Evolutionary conservation across 2,888 invertebrate species (phyloP).

Genomic region (Drosophila monieri): DNA sequence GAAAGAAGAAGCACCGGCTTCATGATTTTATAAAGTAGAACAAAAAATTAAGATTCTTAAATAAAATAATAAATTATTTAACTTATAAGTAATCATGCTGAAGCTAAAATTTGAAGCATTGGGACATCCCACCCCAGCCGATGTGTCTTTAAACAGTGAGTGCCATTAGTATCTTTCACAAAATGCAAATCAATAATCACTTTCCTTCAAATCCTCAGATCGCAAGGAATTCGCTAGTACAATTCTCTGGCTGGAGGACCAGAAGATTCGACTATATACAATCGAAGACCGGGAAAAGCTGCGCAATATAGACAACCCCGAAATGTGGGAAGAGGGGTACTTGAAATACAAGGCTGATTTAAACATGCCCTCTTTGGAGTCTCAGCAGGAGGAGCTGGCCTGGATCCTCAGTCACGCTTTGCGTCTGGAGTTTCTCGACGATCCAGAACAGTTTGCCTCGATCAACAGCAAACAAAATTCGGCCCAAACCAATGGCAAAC

Average conservation of each 20-base stretch:
- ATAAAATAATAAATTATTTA: conserved; percentile 29
- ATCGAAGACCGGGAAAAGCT: conserved; percentile 91
- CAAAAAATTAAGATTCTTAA: background rate
- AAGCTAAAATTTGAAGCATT: conserved; percentile 91
- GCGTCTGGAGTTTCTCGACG: conserved; percentile 91
- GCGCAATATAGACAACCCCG: conserved; percentile 87
- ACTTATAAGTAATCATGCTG: conserved; percentile 86
- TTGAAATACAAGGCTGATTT: conserved; percentile 90
- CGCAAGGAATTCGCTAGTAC: conserved; percentile 91
- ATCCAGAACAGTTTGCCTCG: conserved; percentile 89
- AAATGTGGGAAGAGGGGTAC: conserved; percentile 89
- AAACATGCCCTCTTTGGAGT: conserved; percentile 88
- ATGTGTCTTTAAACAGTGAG: conserved; percentile 89
- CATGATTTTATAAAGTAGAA: background rate
- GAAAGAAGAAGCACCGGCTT: conserved; percentile 13
- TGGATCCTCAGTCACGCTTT: conserved; percentile 95
- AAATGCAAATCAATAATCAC: background rate
- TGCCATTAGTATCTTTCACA: conserved; percentile 13
- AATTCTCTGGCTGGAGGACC: conserved; percentile 96
- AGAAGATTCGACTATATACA: conserved; percentile 94
- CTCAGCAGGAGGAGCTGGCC: conserved; percentile 89
- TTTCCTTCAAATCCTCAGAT: conserved; percentile 85
- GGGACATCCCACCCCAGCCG: conserved; percentile 90
- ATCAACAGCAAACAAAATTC: conserved; percentile 86
- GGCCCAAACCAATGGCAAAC: conserved; percentile 84